A percentile compares a stretch with the other conserved stretches of the same genome.
Evolutionary conservation across 2,113 vertebrate species (phyloP).

Genomic region (Ceratotherium simum): DNA sequence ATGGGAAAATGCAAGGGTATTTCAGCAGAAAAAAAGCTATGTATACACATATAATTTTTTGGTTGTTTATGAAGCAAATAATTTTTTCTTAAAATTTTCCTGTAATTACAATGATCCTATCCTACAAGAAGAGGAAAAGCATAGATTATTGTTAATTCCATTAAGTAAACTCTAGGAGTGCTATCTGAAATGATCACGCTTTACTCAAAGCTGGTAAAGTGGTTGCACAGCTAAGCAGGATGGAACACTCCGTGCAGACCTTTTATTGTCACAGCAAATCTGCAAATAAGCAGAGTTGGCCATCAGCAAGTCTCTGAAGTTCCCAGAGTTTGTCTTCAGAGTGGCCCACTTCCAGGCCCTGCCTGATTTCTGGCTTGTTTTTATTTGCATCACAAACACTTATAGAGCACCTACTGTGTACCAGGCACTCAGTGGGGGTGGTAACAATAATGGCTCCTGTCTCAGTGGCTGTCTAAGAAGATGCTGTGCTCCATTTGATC

Average conservation of each 20-base stretch:
- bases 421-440: neutral
- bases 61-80: neutral
- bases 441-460: neutral
- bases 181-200: neutral
- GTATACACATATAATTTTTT: neutral
- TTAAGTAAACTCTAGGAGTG: neutral
- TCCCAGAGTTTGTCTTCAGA: neutral
- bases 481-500: neutral
- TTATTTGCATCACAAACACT: neutral
- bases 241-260: neutral
- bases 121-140: neutral
- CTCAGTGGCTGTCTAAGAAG: neutral
- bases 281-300: neutral
- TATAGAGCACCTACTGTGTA: neutral
- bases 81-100: neutral
- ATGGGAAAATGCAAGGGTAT: neutral
- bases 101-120: neutral
- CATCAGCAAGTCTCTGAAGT: neutral
- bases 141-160: neutral
- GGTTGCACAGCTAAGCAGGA: neutral
- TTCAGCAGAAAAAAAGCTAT: neutral
- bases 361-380: neutral
- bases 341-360: neutral
- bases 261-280: constrained; percentile 14
- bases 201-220: neutral